Evolutionary conservation across 2,113 vertebrate genomes (phyloP), one percentile per base, ranked within the genome.

Genomic region (Sphyrna mokarran): DNA sequence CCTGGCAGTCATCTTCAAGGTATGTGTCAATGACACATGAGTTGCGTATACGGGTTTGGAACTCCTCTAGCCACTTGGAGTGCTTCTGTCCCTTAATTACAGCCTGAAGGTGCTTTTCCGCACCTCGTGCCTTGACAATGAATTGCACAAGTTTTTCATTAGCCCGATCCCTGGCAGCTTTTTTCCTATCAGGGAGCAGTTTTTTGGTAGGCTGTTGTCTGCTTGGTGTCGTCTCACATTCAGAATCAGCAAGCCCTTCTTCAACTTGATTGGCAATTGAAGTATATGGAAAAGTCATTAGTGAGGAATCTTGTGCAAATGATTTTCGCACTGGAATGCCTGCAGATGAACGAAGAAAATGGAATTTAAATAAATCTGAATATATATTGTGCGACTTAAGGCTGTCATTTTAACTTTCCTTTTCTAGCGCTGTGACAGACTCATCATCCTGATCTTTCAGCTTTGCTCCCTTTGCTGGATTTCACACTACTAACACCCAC

Each of bases 71-170:
- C 99, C 99, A 99, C 40, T 96, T 97, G 14, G 99, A 99, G 0
- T 95, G 96, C 91, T 98, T 98, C 5, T 97, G 97, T 8, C 98
- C 98, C 16, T 97, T 97, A 96, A 99, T 96, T 95, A 99, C 98
- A 0, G 97, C 98, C 97, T 98, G 68, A 13, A 99, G 98, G 95
- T 97, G 98, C 14, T 96, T 96, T 0, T 99, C 98, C 0, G 98
- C 98, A 96, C 98, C 98, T 95, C 97, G 98, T 29, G 96, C 97
- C 96, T 98, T 98, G 23, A 99, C 98, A 0, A 99, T 99, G 86
- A 98, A 99, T 95, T 99, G 97, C 63, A 99, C 98, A 0, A 99
- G 97, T 90, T 98, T 98, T 95, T 98, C 97, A 95, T 99, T 99
- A 3, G 98, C 99, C 0, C 97, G 98, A 96, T 99, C 98, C 37